These are phyloP conservation scores for Metaphire vulgaris DNA, from an alignment of 1,140 invertebrate genomes.

Conservation along the genomic window DNA sequence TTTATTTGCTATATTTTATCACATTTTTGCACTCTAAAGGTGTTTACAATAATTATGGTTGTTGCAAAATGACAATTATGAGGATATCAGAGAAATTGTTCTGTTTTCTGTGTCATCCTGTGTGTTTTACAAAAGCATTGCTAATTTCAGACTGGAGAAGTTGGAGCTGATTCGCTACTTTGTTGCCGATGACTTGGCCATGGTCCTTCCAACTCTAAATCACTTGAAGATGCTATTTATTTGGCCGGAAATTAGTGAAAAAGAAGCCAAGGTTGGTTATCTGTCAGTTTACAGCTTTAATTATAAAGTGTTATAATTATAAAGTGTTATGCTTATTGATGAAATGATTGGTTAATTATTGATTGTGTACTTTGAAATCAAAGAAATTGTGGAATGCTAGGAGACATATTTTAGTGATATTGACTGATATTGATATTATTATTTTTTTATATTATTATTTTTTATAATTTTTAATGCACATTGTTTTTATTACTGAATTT, in stretches of 20 bases:
- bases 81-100: too few relatives aligned
- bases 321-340: not conserved
- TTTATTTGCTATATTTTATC: too few relatives aligned
- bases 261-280: not conserved
- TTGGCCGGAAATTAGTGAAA: not conserved
- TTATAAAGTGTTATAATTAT: too few relatives aligned
- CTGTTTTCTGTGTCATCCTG: too few relatives aligned
- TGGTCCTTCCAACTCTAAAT: not conserved
- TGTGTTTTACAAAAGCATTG: too few relatives aligned
- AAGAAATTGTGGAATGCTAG: too few relatives aligned
- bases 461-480: too few relatives aligned
- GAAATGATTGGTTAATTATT: not conserved
- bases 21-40: too few relatives aligned
- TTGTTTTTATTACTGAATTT: too few relatives aligned
- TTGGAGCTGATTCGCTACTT: not conserved
- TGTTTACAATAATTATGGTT: too few relatives aligned
- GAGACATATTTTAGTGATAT: too few relatives aligned
- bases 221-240: not conserved
- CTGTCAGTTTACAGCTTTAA: not conserved
- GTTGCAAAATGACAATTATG: too few relatives aligned
- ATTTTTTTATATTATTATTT: not conserved
- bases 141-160: not conserved
- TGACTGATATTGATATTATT: not conserved
- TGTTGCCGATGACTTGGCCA: not conserved
- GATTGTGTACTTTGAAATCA: not conserved